Evolutionary conservation across 2,797 vertebrate species (phyloP).

Genomic region (Gymnothorax reevesii): DNA sequence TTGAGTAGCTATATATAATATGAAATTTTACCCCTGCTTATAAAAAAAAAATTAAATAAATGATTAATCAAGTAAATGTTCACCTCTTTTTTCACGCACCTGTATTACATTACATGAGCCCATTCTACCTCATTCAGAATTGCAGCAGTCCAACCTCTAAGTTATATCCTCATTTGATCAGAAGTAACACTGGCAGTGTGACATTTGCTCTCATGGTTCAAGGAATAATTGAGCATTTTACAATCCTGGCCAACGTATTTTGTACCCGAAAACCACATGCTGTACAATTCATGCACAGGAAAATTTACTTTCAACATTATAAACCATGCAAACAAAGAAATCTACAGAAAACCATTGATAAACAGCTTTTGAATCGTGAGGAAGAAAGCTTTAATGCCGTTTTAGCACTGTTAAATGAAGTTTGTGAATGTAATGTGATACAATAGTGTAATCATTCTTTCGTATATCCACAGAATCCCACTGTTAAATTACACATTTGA

Average conservation of each 20-base stretch:
- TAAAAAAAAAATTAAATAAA: neutral
- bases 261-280: neutral
- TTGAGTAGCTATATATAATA: neutral
- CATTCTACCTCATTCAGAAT: neutral
- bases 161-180: neutral
- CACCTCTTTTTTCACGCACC: neutral
- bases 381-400: neutral
- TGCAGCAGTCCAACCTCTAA: neutral
- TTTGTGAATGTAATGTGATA: too few species aligned
- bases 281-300: neutral
- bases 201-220: constrained; percentile 46
- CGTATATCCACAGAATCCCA: neutral
- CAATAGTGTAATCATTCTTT: too few species aligned
- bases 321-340: neutral
- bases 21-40: neutral
- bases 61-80: neutral
- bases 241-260: constrained; percentile 53
- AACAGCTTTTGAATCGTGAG: constrained; percentile 6
- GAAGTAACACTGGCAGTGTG: neutral
- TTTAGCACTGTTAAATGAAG: too few species aligned
- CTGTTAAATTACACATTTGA: neutral
- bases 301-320: neutral
- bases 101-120: neutral
- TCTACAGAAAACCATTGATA: constrained; percentile 2
- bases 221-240: constrained; percentile 59